phyloP scores from a whole-genome alignment of 2,113 vertebrate genomes.

The Pteruthius melanotis region DNA sequence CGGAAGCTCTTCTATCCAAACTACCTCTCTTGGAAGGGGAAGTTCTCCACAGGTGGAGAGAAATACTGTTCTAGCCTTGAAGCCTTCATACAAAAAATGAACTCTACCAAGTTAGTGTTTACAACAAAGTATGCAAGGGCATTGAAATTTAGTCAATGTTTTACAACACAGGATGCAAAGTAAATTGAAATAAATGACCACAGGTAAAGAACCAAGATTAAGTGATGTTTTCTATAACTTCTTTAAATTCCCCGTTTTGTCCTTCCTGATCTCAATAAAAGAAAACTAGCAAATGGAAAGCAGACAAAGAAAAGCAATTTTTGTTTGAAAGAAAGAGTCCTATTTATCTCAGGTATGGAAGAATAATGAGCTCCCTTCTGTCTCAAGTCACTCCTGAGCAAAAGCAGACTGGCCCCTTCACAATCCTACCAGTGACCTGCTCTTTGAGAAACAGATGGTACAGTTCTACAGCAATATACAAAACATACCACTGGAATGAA shows the following conservation, averaged over 20 bases:
- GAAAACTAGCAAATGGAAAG: background rate
- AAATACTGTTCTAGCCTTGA: background rate
- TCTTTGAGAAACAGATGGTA: background rate
- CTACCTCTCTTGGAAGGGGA: background rate
- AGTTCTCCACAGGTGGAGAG: background rate
- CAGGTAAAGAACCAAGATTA: background rate
- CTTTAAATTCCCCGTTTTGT: background rate
- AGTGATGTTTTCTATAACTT: background rate
- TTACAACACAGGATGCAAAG: background rate
- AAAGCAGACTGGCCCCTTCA: background rate
- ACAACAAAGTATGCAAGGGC: background rate
- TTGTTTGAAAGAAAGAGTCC: background rate
- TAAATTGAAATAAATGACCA: background rate
- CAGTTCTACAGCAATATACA: background rate
- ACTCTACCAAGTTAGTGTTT: background rate
- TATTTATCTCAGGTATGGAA: background rate
- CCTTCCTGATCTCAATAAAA: background rate
- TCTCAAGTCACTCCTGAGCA: background rate
- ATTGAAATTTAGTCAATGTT: background rate
- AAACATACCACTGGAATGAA: background rate
- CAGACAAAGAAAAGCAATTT: background rate
- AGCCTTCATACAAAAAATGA: background rate
- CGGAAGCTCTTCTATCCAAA: background rate
- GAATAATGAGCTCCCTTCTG: background rate
- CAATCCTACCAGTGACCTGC: background rate